Evolutionary conservation across 2,888 invertebrate species (phyloP).

Genomic region (Cotesia congregata): DNA sequence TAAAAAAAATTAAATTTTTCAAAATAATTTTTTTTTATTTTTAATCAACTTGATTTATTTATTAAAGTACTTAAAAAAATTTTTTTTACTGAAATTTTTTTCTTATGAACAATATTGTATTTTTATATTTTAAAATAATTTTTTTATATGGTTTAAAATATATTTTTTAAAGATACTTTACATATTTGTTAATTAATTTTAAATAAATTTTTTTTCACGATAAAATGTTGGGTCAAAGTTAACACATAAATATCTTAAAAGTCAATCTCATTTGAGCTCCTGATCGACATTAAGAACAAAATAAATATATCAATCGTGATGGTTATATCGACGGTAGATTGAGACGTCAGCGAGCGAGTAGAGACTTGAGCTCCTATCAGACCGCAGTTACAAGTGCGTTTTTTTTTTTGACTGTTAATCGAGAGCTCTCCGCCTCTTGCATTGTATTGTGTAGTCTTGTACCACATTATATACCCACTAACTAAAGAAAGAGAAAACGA

Average conservation of each 20-base stretch:
- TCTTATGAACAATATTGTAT: too few relatives aligned
- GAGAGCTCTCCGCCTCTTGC: slow-evolving; percentile 9
- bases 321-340: slow-evolving; percentile 27
- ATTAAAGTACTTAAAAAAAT: too few relatives aligned
- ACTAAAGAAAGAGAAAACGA: neutral
- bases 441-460: neutral
- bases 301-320: slow-evolving; percentile 18
- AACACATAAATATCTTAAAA: too few relatives aligned
- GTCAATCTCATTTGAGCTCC: neutral
- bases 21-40: too few relatives aligned
- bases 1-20: too few relatives aligned
- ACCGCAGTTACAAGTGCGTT: neutral
- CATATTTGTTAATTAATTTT: too few relatives aligned
- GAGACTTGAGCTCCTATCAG: neutral
- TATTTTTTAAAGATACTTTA: neutral
- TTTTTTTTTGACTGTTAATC: slow-evolving; percentile 21
- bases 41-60: too few relatives aligned
- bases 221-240: neutral
- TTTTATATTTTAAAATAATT: too few relatives aligned
- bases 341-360: slow-evolving; percentile 29
- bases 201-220: too few relatives aligned
- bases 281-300: slow-evolving; percentile 17
- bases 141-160: neutral
- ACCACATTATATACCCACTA: neutral
- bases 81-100: too few relatives aligned